Base-by-base conservation (phyloP, 2,888 invertebrate species). In the Acleris literana region DNA sequence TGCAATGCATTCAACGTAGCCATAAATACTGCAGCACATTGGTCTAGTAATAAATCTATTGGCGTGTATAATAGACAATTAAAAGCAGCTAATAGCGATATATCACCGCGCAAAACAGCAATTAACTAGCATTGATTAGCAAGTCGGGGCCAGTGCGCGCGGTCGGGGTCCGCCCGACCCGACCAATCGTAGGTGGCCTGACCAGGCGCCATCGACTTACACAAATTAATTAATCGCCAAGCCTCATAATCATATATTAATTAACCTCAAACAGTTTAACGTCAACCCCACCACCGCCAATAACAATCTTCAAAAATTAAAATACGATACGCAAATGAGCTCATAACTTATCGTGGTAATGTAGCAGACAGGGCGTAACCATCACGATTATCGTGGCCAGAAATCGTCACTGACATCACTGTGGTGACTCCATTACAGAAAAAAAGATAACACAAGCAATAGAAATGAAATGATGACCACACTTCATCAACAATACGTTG, bases 201-300 rank as follows among this genome's bases (percentile, higher is more conserved):
- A 17, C 60, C 60, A 79, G 78, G 78, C 82, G 80, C 81, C 80
- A 74, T 72, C 74, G 57, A 76, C 79, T 78, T 80, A 77, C 74
- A 76, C 74, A 71, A 71, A 78, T 78, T 80, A 81, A 85, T 83
- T 84, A 84, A 87, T 85, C 76, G 80, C 71, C 77, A 71, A 77
- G 75, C 73, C 79, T 76, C 82, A 89, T 87, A 84, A 87, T 85
- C 89, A 76, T 90, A 90, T 85, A 85, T 90, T 85, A 82, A 88
- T 88, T 86, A 80, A 76, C 74, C 76, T 79, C 79, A 80, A 81
- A 81, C 82, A 77, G 75, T 77, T 84, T 82, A 84, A 80, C 78
- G 82, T 83, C 82, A 83, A 81, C 77, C 78, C 77, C 79, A 83
- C 75, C 79, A 78, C 82, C 16, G 46, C 78, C 79, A 83, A 85